phyloP scores from a whole-genome alignment of 2,888 invertebrate species.

The Ormyrus nitidulus region DNA sequence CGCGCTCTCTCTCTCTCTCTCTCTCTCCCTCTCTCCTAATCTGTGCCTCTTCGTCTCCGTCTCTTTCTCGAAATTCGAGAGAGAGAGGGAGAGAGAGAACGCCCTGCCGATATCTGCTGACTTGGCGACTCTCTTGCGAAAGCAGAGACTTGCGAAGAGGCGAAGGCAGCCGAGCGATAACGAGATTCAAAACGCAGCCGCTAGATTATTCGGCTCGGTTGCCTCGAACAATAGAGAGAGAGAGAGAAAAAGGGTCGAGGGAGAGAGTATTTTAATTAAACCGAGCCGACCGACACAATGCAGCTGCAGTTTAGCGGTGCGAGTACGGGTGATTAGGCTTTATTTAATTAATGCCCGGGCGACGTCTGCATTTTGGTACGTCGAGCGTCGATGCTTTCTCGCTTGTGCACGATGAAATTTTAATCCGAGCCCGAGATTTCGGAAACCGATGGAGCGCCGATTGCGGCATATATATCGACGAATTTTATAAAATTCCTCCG shows the following conservation, averaged over 20 bases:
- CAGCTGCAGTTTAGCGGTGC: too few relatives aligned
- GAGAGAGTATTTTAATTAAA: conserved; percentile 50
- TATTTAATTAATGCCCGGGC: conserved; percentile 42
- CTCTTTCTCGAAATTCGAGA: conserved; percentile 25
- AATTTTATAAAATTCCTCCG: too few relatives aligned
- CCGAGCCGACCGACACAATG: conserved; percentile 29
- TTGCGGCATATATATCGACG: too few relatives aligned
- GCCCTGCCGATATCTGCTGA: conserved; percentile 19
- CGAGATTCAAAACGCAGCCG: conserved; percentile 40
- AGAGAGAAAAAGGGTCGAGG: not conserved
- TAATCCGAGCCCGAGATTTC: too few relatives aligned
- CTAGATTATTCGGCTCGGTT: conserved; percentile 31
- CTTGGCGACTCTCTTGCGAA: conserved; percentile 1
- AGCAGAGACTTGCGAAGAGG: not conserved
- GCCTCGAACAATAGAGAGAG: conserved; percentile 19
- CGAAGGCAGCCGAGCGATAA: not conserved
- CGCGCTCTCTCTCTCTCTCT: not conserved
- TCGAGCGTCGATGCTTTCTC: not conserved
- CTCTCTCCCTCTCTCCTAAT: conserved; percentile 16
- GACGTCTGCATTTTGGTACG: conserved; percentile 1
- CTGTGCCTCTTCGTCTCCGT: conserved; percentile 13
- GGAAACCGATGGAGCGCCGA: too few relatives aligned
- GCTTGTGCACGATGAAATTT: not conserved
- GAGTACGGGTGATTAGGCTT: conserved; percentile 36
- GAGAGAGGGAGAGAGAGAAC: not conserved